Evolutionary conservation across 2,113 vertebrate species (phyloP).

Genomic region (Siniperca chuatsi): DNA sequence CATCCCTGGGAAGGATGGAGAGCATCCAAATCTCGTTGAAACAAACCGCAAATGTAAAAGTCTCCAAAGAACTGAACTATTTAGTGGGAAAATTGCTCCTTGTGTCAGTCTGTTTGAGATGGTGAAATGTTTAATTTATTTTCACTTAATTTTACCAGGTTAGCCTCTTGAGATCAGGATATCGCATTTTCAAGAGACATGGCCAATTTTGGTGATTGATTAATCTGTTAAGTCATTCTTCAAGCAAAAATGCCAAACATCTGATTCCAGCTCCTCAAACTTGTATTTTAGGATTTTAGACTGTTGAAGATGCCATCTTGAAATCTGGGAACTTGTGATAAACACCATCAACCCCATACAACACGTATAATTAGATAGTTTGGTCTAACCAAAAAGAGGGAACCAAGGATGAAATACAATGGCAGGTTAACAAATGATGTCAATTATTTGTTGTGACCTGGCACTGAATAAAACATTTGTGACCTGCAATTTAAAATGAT

Average conservation of each 20-base stretch:
- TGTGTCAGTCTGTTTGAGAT: slow-evolving; percentile 5
- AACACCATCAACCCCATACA: too few relatives aligned
- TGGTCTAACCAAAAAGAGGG: background rate
- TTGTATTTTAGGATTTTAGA: background rate
- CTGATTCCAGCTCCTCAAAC: background rate
- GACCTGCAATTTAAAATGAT: background rate
- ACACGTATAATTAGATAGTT: too few relatives aligned
- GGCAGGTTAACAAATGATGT: background rate
- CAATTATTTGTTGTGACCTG: background rate
- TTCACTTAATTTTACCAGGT: slow-evolving; percentile 19
- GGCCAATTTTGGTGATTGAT: background rate
- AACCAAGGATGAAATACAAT: background rate
- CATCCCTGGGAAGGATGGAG: background rate
- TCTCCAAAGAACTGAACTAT: slow-evolving; percentile 35
- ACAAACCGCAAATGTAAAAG: slow-evolving; percentile 31
- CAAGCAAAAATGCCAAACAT: background rate
- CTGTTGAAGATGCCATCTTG: background rate
- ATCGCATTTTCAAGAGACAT: background rate
- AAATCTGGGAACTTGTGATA: background rate
- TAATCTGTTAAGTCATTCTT: background rate
- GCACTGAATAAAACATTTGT: background rate
- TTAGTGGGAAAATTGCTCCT: slow-evolving; percentile 7
- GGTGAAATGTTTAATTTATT: slow-evolving; percentile 12
- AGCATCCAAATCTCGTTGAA: slow-evolving; percentile 33
- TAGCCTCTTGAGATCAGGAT: background rate